Evolutionary conservation across 2,113 vertebrate species (phyloP).

Genomic region (Herpailurus yagouaroundi): DNA sequence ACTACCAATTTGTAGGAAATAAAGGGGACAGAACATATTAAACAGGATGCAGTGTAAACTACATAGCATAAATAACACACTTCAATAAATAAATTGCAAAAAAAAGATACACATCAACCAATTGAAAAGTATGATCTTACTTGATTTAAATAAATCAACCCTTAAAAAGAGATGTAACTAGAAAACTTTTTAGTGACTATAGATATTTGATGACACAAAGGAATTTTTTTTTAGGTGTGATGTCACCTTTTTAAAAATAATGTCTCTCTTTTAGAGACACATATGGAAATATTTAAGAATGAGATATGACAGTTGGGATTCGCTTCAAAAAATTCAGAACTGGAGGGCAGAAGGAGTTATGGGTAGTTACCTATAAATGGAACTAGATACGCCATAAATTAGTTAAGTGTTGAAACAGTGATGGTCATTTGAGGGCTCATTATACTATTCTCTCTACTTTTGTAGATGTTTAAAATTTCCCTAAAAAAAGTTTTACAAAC

Average conservation of each 20-base stretch:
- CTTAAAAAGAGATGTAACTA: neutral
- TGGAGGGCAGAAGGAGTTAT: neutral
- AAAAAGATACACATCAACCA: neutral
- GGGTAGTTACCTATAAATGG: slow-evolving; percentile 20
- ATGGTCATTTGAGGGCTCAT: neutral
- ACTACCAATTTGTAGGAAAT: neutral
- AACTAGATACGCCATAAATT: slow-evolving; percentile 47
- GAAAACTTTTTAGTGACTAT: neutral
- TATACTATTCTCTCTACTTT: neutral
- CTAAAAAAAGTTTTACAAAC: slow-evolving; percentile 34
- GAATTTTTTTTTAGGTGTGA: slow-evolving; percentile 12
- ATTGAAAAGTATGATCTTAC: neutral
- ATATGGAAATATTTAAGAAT: slow-evolving; percentile 32
- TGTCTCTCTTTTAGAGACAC: slow-evolving; percentile 21
- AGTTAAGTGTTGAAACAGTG: slow-evolving; percentile 33
- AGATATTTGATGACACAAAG: neutral
- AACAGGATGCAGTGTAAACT: neutral
- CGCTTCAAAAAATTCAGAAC: slow-evolving; percentile 20
- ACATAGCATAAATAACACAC: neutral
- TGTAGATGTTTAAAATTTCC: slow-evolving; percentile 29
- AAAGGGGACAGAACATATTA: neutral
- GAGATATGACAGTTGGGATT: slow-evolving; percentile 25
- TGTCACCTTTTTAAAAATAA: neutral
- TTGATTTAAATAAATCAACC: neutral
- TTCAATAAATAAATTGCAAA: neutral